Conservation (phyloP, 2,113 vertebrate species). For the Hypanus sabinus region DNA sequence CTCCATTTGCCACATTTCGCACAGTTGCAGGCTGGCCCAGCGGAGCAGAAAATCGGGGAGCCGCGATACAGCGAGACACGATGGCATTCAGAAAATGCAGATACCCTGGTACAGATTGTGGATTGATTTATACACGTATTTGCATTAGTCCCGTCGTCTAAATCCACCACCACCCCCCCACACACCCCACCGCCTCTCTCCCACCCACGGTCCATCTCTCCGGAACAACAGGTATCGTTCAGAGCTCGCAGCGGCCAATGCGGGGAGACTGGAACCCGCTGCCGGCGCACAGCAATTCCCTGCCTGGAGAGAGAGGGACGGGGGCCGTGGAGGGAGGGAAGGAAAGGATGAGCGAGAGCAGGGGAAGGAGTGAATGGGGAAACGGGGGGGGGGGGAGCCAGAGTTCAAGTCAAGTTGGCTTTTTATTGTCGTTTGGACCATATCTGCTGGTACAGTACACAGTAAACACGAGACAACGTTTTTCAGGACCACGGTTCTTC, state of each 20-base stretch:
- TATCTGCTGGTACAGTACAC: no score
- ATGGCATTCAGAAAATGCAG: not conserved
- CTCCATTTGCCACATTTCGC: constrained; percentile 21
- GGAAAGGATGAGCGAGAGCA: no score
- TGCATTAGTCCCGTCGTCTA: not conserved
- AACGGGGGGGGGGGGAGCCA: no score
- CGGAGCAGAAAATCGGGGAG: constrained; percentile 11
- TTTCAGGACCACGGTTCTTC: no score
- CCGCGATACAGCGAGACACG: not conserved
- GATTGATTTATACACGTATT: not conserved
- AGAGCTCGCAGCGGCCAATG: not conserved
- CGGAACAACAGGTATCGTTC: constrained; percentile 45
- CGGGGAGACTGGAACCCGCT: not conserved
- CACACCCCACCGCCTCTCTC: constrained; percentile 48
- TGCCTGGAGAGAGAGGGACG: not conserved
- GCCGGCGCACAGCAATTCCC: not conserved
- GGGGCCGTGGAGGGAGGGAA: not conserved
- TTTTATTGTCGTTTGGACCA: no score
- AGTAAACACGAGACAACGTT: no score
- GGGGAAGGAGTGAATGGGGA: not conserved
- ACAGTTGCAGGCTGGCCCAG: not conserved
- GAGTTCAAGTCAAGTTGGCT: no score
- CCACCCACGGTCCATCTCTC: constrained; percentile 40
- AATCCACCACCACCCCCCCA: constrained; percentile 43
- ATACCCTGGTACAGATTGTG: not conserved